Evolutionary conservation across 37 sponge, comb jelly and placozoan genomes (phyloP).

Genomic region (Beroe forskalii): DNA sequence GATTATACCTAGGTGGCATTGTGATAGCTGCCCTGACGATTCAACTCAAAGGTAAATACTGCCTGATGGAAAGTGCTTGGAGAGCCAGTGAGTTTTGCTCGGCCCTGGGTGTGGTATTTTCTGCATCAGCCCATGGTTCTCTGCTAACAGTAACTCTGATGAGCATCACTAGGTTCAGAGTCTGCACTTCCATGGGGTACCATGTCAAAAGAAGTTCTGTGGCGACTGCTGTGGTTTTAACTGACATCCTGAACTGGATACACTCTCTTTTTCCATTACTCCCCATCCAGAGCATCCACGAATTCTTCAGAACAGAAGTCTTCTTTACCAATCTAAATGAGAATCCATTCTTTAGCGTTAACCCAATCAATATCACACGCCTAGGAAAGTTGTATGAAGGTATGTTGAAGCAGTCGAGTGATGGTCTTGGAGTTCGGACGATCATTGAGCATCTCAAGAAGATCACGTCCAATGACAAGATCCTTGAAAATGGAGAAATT

Average conservation of each 20-base stretch:
- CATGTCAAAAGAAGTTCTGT: not conserved
- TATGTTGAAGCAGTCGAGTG: not conserved
- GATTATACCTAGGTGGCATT: not conserved
- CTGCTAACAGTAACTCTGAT: not conserved
- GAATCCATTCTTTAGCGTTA: not conserved
- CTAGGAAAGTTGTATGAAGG: not conserved
- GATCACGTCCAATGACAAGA: not conserved
- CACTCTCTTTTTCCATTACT: conserved; percentile 5
- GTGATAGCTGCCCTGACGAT: not conserved
- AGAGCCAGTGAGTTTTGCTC: not conserved
- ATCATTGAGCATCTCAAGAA: not conserved
- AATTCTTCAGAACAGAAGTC: not conserved
- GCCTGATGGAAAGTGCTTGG: no score
- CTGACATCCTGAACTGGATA: not conserved
- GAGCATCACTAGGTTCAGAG: no score
- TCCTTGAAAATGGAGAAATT: not conserved
- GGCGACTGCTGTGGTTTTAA: not conserved
- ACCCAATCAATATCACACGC: not conserved
- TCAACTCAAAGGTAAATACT: not conserved
- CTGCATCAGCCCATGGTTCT: conserved; percentile 4
- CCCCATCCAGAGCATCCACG: not conserved
- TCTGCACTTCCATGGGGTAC: no score
- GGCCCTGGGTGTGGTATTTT: not conserved
- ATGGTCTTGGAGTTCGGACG: not conserved
- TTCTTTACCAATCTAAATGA: not conserved